Percentiles rank a stretch among this genome's conserved stretches.
Conservation (phyloP, 2,113 vertebrate genomes). For the Podocnemis expansa region DNA sequence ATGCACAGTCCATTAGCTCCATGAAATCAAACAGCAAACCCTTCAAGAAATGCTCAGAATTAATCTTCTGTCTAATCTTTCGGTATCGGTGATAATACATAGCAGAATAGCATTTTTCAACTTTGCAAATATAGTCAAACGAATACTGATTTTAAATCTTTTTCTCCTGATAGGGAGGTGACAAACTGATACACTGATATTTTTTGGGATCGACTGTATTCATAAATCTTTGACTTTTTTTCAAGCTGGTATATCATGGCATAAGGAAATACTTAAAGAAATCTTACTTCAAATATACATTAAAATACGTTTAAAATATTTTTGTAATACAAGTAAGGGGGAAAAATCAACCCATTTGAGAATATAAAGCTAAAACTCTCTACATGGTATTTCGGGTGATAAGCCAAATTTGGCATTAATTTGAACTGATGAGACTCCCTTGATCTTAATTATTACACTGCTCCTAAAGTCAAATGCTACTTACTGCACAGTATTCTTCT, state of each 20-base stretch:
- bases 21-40: not conserved
- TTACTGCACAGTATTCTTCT: rapidly evolving
- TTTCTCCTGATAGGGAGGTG: not conserved
- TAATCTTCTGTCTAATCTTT: rapidly evolving
- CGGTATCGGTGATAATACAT: rapidly evolving
- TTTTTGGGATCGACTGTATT: rapidly evolving
- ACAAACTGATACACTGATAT: not conserved
- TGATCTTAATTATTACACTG: rapidly evolving
- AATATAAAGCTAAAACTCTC: not conserved
- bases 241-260: not conserved
- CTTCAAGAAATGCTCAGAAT: not conserved
- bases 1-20: not conserved
- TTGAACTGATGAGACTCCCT: rapidly evolving
- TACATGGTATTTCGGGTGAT: rapidly evolving
- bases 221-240: not conserved
- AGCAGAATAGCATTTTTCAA: rapidly evolving
- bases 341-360: not conserved
- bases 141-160: not conserved
- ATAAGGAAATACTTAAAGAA: not conserved
- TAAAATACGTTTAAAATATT: not conserved
- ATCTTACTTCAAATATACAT: not conserved
- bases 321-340: not conserved
- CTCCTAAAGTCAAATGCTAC: not conserved
- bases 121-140: not conserved
- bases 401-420: not conserved